Conservation (phyloP, 30 jellyfish, hydroid and myxozoan genomes). For the Hydra vulgaris region DNA sequence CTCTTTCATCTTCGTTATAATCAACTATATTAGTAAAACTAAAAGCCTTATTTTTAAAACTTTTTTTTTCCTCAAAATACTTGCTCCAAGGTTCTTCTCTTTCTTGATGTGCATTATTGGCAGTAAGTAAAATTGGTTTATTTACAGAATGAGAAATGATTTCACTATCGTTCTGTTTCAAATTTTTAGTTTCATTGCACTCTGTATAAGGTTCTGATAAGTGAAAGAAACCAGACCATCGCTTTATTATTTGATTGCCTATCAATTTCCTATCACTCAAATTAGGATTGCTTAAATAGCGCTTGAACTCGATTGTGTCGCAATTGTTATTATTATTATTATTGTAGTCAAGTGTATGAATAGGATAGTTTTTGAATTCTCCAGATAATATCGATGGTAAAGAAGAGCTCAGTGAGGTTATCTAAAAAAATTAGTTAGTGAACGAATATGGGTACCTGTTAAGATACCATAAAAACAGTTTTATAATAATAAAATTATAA, state of each 20-base stretch:
- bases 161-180: neutral
- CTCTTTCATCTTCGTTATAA: neutral
- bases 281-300: neutral
- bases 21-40: neutral
- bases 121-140: neutral
- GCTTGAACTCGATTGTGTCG: neutral
- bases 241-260: neutral
- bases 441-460: neutral
- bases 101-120: neutral
- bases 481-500: no score
- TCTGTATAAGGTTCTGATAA: neutral
- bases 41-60: neutral
- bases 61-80: neutral
- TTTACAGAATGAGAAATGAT: neutral
- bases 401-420: neutral
- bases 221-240: neutral
- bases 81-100: no score
- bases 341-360: neutral
- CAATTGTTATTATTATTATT: no score
- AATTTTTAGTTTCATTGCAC: neutral
- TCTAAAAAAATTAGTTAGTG: neutral
- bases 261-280: neutral
- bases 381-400: neutral
- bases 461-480: no score
- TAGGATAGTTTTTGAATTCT: neutral